phyloP scores from a whole-genome alignment of 2,113 vertebrate species.

The Hemiprocne comata region DNA sequence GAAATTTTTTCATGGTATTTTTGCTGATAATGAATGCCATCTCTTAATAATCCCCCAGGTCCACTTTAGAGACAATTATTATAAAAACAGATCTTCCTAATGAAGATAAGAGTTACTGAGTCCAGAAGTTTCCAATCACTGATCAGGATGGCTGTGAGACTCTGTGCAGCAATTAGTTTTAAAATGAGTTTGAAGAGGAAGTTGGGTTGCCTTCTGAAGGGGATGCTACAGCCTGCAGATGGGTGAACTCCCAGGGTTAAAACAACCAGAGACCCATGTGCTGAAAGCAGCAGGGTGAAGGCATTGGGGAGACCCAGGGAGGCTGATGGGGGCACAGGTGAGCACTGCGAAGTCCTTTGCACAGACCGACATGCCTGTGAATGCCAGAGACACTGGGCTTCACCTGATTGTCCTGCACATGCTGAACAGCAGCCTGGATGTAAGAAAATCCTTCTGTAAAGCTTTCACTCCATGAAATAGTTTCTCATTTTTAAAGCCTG shows the following conservation, averaged over 20 bases:
- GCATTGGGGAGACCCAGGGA: accelerated
- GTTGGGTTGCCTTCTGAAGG: background rate
- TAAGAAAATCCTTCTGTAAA: background rate
- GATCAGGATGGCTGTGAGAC: constrained; percentile 9
- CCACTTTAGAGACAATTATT: constrained; percentile 50
- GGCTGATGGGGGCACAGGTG: accelerated
- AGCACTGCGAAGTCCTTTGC: background rate
- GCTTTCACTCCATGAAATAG: background rate
- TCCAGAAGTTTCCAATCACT: constrained; percentile 60
- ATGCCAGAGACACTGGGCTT: accelerated
- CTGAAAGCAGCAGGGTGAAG: background rate
- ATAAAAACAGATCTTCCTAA: constrained; percentile 53
- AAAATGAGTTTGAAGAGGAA: background rate
- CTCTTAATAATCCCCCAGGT: constrained; percentile 46
- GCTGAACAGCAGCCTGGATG: background rate
- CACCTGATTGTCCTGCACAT: background rate
- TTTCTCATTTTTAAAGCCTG: background rate
- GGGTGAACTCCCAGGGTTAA: background rate
- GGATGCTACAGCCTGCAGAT: accelerated
- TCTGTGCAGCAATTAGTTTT: background rate
- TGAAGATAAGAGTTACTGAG: constrained; percentile 43
- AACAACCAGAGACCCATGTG: accelerated
- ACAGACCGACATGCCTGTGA: accelerated
- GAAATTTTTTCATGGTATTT: constrained; percentile 35
- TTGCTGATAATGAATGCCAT: constrained; percentile 41